Evolutionary conservation across 2,888 invertebrate species (phyloP).

Genomic region (Caenorhabditis parvicauda): DNA sequence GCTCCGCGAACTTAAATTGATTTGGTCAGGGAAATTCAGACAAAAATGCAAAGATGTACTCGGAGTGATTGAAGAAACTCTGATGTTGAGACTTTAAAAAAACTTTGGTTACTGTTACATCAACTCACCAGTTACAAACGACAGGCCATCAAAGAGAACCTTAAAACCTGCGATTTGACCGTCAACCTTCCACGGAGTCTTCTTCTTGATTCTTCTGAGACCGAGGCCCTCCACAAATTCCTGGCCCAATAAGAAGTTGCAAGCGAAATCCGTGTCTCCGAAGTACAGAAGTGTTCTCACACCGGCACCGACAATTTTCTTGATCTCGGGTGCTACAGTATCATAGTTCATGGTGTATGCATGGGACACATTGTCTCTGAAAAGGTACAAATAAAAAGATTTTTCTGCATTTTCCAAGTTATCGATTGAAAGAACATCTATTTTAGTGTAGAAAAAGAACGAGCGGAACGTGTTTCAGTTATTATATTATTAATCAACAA

Average conservation of each 20-base stretch:
- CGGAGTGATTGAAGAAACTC: too few species aligned
- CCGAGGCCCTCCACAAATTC: slow-evolving; percentile 55
- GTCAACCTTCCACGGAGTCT: slow-evolving; percentile 62
- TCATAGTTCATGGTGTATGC: slow-evolving; percentile 58
- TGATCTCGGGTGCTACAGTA: slow-evolving; percentile 58
- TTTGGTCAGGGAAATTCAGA: too few species aligned
- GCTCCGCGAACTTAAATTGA: slow-evolving; percentile 48
- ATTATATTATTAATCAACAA: too few species aligned
- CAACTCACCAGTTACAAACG: slow-evolving; percentile 45
- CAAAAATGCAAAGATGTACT: too few species aligned
- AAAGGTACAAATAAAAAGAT: too few species aligned
- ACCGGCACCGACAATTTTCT: slow-evolving; percentile 53
- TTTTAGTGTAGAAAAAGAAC: too few species aligned
- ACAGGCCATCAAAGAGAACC: slow-evolving; percentile 59
- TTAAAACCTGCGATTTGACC: slow-evolving; percentile 63
- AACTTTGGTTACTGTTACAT: too few species aligned
- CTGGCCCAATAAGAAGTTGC: slow-evolving; percentile 61
- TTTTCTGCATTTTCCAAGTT: too few species aligned
- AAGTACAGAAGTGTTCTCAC: slow-evolving; percentile 60
- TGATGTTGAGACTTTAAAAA: too few species aligned
- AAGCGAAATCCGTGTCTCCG: slow-evolving; percentile 57
- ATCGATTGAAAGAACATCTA: too few species aligned
- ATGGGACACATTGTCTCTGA: slow-evolving; percentile 53
- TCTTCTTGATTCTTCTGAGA: slow-evolving; percentile 43
- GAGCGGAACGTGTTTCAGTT: too few species aligned